Percentiles rank a stretch among this genome's conserved stretches.
These are phyloP conservation scores for Lanius ludovicianus DNA, from an alignment of 2,113 vertebrate species.

Conservation along the genomic window DNA sequence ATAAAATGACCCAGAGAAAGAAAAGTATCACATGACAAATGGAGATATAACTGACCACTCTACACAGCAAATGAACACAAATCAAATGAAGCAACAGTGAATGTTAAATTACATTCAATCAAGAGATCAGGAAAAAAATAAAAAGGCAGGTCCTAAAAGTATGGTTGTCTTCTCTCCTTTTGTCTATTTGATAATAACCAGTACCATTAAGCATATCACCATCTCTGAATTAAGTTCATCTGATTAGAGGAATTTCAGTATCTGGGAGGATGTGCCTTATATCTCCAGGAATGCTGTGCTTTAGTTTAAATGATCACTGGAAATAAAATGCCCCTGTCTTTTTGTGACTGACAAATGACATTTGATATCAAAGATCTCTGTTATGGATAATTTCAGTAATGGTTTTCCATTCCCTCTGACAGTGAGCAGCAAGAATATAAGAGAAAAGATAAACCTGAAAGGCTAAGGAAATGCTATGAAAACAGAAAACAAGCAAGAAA, in stretches of 20 bases:
- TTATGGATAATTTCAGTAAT: slow-evolving; percentile 37
- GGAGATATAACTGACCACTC: background rate
- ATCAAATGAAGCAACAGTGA: background rate
- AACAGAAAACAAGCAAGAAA: background rate
- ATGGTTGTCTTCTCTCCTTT: background rate
- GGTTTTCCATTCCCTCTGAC: slow-evolving; percentile 4
- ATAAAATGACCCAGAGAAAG: background rate
- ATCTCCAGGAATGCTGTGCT: background rate
- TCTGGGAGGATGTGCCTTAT: background rate
- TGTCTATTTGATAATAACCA: background rate
- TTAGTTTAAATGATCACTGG: background rate
- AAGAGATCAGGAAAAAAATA: background rate
- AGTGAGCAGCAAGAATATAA: slow-evolving; percentile 18
- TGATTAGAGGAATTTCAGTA: background rate
- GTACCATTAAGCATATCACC: background rate
- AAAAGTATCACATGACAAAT: background rate
- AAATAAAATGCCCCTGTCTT: background rate
- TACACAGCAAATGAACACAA: background rate
- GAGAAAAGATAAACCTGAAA: slow-evolving; percentile 8
- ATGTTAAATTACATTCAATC: slow-evolving; percentile 8
- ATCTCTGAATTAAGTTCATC: background rate
- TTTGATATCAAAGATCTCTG: slow-evolving; percentile 10
- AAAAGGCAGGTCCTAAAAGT: background rate
- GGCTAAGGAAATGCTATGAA: background rate
- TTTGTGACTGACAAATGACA: background rate